Base-by-base conservation (phyloP, 2,888 invertebrate genomes). In the Lathronympha strigana region DNA sequence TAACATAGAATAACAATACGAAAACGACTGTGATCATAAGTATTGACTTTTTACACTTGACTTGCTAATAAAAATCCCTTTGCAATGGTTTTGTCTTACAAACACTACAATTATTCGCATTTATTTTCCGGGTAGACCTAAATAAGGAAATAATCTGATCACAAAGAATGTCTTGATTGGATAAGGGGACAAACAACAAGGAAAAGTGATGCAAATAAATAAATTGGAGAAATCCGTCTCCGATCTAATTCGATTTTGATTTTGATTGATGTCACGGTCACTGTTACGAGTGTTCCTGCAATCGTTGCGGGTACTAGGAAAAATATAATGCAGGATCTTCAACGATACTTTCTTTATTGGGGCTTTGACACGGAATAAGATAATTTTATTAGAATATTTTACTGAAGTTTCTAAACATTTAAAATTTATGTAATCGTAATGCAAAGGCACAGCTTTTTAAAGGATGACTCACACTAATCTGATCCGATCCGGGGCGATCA, bases 151-250 rank as follows among this genome's bases (percentile, higher is more conserved):
- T 61, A 49, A 50, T 60, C 36, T 15, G 49, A 31, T 40, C 50
- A 33, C 6, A 21, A 19, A 38, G 50, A 61, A 51, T 61, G 50
- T 66, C 21, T 49, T 57, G 57, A 57, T 57, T 57, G 57, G 57
- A 57, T 28, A 31, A 45, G 57, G 45, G 45, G 43, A 57, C 31
- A 57, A 45, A 28, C 13, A 57, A 43, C 31, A 21, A 45, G 57
- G 43, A 57, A 57, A 57, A 57, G 17, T 31, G 54, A 21, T 57
- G 45, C 43, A 31, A 43, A 57, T 43, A 55, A 57, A 57, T 57
- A 57, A 57, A 57, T 57, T 40, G 45, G 17, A 43, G 57, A 57
- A 57, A 31, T 45, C 45, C 57, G 57, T 45, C 31, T 28, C 28
- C 31, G 38, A 43, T 51, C 23, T 49, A 61, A 61, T 50, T 38